These are phyloP conservation scores for Pangasius sanitwongsei DNA, from an alignment of 2,797 vertebrate species.

Conservation along the genomic window DNA sequence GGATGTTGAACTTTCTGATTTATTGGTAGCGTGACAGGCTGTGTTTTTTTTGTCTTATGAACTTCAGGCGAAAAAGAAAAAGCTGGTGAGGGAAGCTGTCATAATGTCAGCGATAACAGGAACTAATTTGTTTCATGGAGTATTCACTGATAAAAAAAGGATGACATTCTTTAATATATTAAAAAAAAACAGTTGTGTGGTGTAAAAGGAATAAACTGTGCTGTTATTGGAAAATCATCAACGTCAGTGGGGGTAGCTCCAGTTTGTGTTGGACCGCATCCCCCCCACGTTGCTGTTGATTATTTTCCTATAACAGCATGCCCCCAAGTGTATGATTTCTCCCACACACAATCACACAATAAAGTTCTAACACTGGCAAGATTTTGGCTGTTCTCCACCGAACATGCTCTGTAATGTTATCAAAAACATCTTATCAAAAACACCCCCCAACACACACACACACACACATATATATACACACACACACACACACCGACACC, in stretches of 20 bases:
- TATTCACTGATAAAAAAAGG: not conserved
- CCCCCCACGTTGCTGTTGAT: not conserved
- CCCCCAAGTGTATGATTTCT: not conserved
- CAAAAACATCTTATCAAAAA: not conserved
- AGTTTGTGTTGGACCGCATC: not conserved
- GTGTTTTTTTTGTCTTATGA: not conserved
- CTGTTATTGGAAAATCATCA: not conserved
- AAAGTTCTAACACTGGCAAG: conserved; percentile 9
- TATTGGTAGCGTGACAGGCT: not conserved
- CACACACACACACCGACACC: no score
- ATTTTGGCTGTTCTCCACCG: not conserved
- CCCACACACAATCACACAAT: not conserved
- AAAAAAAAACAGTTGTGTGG: not conserved
- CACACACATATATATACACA: not conserved
- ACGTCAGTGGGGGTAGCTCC: not conserved
- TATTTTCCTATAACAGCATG: not conserved
- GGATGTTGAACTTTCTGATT: not conserved
- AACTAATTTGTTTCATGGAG: not conserved
- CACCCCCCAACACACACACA: not conserved
- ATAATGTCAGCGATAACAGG: not conserved
- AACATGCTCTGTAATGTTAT: not conserved
- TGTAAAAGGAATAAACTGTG: not conserved
- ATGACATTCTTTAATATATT: not conserved
- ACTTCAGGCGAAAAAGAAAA: not conserved
- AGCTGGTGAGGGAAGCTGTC: no score